Evolutionary conservation across 2,113 vertebrate genomes (phyloP).

Genomic region (Macroglossus sobrinus): DNA sequence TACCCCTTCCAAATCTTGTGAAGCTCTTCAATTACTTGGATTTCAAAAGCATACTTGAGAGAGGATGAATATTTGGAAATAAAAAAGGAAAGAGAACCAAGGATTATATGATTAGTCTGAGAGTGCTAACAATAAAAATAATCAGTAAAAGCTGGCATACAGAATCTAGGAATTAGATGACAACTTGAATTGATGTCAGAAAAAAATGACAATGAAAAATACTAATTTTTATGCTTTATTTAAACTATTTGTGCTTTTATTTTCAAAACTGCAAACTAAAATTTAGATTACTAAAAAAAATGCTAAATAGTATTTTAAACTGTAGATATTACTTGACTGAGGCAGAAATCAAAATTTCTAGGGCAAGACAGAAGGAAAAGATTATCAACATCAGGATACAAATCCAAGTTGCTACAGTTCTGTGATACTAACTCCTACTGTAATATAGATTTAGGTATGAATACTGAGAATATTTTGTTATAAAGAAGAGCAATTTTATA

Average conservation of each 20-base stretch:
- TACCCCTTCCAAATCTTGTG: not conserved
- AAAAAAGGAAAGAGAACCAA: not conserved
- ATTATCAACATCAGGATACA: not conserved
- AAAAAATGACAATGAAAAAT: not conserved
- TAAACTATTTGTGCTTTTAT: not conserved
- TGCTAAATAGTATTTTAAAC: not conserved
- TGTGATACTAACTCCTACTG: not conserved
- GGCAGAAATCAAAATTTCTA: not conserved
- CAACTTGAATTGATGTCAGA: not conserved
- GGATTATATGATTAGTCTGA: not conserved
- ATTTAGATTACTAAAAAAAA: not conserved
- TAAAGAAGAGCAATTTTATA: not conserved
- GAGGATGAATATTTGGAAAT: constrained; percentile 27
- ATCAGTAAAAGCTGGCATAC: not conserved
- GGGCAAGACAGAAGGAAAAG: not conserved
- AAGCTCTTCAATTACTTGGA: constrained; percentile 5
- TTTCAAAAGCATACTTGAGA: constrained; percentile 36
- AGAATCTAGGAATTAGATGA: not conserved
- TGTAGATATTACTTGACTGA: not conserved
- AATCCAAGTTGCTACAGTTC: not conserved
- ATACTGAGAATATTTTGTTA: not conserved
- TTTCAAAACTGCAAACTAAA: not conserved
- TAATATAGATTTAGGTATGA: not conserved
- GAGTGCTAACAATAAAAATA: not conserved
- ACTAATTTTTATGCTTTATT: not conserved